A percentile compares a stretch with the other conserved stretches of the same genome.
Evolutionary conservation across 1,140 invertebrate genomes (phyloP).

Genomic region (Heliothis subflexa): DNA sequence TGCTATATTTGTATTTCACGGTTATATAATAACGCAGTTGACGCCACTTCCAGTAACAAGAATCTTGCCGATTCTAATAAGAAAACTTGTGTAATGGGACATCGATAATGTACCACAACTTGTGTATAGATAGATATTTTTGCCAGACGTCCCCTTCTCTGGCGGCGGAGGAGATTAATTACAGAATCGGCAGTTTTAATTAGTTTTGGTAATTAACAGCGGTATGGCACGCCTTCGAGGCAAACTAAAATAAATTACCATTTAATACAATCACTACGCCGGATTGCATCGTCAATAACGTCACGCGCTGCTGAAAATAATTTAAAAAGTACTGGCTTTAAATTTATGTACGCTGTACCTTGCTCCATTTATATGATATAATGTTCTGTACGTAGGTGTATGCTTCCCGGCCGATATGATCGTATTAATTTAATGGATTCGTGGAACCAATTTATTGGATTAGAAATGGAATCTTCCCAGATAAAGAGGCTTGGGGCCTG

Average conservation of each 20-base stretch:
- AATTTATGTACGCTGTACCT: background rate
- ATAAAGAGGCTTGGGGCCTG: background rate
- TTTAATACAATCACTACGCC: slow-evolving; percentile 77
- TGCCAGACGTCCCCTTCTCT: slow-evolving; percentile 37
- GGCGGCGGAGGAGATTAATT: slow-evolving; percentile 73
- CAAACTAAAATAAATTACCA: slow-evolving; percentile 83
- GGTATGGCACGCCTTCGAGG: slow-evolving; percentile 67
- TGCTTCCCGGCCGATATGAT: slow-evolving; percentile 1
- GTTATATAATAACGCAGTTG: too few species aligned
- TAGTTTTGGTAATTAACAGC: slow-evolving; percentile 81
- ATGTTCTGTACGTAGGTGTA: background rate
- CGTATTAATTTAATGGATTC: slow-evolving; percentile 37
- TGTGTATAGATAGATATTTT: slow-evolving; percentile 41
- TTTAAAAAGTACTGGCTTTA: background rate
- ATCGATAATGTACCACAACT: slow-evolving; percentile 22
- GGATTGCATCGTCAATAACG: slow-evolving; percentile 67
- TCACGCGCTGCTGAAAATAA: background rate
- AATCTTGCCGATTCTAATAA: background rate
- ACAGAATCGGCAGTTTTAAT: slow-evolving; percentile 83
- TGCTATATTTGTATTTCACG: too few species aligned
- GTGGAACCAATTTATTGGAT: slow-evolving; percentile 21
- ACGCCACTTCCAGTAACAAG: background rate
- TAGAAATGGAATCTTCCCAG: background rate
- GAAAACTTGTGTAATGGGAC: slow-evolving; percentile 28
- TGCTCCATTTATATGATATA: background rate